Evolutionary conservation across 2,113 vertebrate genomes (phyloP).

Genomic region (Corythaeola cristata): DNA sequence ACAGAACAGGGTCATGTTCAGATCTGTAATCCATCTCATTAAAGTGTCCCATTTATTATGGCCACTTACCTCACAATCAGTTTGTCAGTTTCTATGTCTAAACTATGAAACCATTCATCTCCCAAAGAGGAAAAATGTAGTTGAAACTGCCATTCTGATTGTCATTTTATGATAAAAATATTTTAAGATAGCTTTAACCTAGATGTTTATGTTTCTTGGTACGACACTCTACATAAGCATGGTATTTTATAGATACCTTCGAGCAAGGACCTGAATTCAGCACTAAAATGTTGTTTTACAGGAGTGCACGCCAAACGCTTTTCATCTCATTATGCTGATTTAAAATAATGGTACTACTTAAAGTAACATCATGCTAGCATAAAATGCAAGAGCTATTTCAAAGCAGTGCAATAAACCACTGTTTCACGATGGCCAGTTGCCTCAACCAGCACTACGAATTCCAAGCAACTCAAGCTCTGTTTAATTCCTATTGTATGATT

Average conservation of each 20-base stretch:
- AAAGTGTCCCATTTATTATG: background rate
- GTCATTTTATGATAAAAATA: background rate
- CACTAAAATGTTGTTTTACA: background rate
- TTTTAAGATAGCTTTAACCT: background rate
- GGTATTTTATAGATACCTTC: background rate
- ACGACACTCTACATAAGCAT: background rate
- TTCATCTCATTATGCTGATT: background rate
- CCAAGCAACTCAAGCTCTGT: background rate
- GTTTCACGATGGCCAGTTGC: background rate
- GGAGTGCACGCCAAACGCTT: background rate
- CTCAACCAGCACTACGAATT: background rate
- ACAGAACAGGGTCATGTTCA: background rate
- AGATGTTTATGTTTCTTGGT: background rate
- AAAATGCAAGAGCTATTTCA: conserved; percentile 31
- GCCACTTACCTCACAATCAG: background rate
- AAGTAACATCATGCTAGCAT: background rate
- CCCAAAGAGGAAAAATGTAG: background rate
- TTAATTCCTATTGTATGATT: background rate
- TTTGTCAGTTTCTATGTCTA: background rate
- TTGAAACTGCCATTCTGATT: background rate
- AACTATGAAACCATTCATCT: background rate
- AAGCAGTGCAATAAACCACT: background rate
- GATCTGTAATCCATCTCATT: background rate
- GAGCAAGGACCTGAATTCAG: background rate
- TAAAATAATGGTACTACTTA: background rate